Evolutionary conservation across 2,797 vertebrate species (phyloP).

Genomic region (Euphonia xanthogaster): DNA sequence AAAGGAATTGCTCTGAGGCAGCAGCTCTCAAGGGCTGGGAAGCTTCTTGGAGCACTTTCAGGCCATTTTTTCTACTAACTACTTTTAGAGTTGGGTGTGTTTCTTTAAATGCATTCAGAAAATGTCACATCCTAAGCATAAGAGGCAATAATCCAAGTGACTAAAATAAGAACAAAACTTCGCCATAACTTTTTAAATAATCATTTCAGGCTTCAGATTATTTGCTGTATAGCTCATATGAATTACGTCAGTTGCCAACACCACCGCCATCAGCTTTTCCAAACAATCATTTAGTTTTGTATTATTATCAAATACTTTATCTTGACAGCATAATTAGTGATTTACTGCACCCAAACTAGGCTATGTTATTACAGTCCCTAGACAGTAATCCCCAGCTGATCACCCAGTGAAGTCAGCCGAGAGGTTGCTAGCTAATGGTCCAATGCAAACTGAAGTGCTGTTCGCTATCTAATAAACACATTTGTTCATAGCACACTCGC

Average conservation of each 20-base stretch:
- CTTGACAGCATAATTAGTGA: neutral
- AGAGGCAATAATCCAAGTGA: neutral
- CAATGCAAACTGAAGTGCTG: neutral
- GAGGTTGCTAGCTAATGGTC: neutral
- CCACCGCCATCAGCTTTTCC: neutral
- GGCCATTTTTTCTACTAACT: neutral
- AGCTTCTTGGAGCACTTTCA: neutral
- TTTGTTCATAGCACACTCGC: neutral
- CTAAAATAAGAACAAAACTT: conserved; percentile 15
- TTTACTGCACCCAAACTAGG: neutral
- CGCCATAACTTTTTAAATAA: neutral
- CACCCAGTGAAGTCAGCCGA: neutral
- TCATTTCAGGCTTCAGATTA: neutral
- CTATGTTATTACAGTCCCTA: neutral
- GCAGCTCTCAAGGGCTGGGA: neutral
- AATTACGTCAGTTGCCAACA: neutral
- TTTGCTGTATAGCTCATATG: neutral
- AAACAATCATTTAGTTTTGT: neutral
- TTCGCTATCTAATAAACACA: conserved; percentile 3
- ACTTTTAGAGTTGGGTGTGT: neutral
- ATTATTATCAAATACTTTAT: conserved; percentile 19
- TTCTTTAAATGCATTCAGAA: neutral
- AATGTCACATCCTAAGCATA: neutral
- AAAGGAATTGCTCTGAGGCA: neutral
- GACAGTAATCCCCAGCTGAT: neutral